phyloP scores from a whole-genome alignment of 2,113 vertebrate genomes.

The Phylloscopus whistleri region DNA sequence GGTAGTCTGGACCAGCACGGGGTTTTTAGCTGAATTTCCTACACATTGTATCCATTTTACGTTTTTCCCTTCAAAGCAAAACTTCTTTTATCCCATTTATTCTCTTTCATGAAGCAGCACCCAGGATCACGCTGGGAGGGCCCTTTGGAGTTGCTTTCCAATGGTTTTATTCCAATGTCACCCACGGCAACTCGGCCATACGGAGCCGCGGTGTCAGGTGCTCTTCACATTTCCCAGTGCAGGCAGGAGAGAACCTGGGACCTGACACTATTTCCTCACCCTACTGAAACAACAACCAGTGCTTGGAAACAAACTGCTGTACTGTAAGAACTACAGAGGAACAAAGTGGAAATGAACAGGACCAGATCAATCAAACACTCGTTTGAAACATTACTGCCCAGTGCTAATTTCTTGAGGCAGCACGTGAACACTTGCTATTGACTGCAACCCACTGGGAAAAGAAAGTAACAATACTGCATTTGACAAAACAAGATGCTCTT shows the following conservation, averaged over 20 bases:
- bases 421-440: not conserved
- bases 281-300: constrained; percentile 7
- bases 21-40: not conserved
- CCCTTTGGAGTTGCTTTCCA: not conserved
- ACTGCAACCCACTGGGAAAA: not conserved
- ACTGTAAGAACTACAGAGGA: not conserved
- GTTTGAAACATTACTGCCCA: not conserved
- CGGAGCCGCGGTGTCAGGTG: not conserved
- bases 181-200: not conserved
- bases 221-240: not conserved
- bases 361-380: not conserved
- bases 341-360: constrained; percentile 19
- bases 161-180: not conserved
- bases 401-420: constrained; percentile 27
- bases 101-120: not conserved
- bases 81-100: not conserved
- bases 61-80: not conserved
- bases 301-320: not conserved
- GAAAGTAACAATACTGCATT: not conserved
- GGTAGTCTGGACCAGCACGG: not conserved
- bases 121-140: not conserved
- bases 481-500: constrained; percentile 2
- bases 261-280: not conserved
- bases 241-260: not conserved
- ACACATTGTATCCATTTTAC: not conserved